Evolutionary conservation across 2,113 vertebrate species (phyloP), one percentile per base, ranked within the genome.

Genomic region (Poicephalus meyeri): DNA sequence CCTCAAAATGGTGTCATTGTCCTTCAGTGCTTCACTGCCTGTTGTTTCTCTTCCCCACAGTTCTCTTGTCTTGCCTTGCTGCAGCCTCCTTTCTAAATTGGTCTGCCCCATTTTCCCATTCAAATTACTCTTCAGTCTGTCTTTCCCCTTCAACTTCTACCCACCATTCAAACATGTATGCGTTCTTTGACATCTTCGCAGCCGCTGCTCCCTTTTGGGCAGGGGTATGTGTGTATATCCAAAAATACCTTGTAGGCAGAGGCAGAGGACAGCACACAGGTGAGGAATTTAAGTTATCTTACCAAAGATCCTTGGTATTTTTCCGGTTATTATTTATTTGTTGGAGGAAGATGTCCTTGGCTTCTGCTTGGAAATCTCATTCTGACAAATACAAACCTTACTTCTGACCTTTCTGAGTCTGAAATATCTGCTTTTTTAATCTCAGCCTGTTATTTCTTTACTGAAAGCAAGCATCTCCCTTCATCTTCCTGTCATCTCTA

Each of bases 401-500:
- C 17, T 61, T 66, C 70, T 86, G 89, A 94, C 94, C 70, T 97
- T 95, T 94, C 66, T n/a, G 55, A 41, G 35, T 89, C 70, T 95
- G 80, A 74, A 39, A 39, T 53, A 63, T 5, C 50, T 87, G 46
- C 21, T 80, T 89, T 86, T 92, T 78, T 86, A 47, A 53, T 56
- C 50, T 79, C 18, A 56, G 81, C 47, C 69, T 24, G 25, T 72
- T 96, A 87, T 44, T 63, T 82, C 87, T 92, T 91, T 93, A 88
- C 80, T 80, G 91, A 76, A 87, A 77, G 47, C 52, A 65, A 82
- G 44, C 78, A 49, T 95, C 41, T 92, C 78, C 1, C 14, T 95
- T 95, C 80, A 91, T 97, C 94, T 94, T 96, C 84, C 84, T 97
- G 93, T 92, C 87, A 79, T 77, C 46, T 93, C 52, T 61, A 94